These are phyloP conservation scores for Pollenia angustigena DNA, from an alignment of 2,888 invertebrate genomes.

Conservation along the genomic window DNA sequence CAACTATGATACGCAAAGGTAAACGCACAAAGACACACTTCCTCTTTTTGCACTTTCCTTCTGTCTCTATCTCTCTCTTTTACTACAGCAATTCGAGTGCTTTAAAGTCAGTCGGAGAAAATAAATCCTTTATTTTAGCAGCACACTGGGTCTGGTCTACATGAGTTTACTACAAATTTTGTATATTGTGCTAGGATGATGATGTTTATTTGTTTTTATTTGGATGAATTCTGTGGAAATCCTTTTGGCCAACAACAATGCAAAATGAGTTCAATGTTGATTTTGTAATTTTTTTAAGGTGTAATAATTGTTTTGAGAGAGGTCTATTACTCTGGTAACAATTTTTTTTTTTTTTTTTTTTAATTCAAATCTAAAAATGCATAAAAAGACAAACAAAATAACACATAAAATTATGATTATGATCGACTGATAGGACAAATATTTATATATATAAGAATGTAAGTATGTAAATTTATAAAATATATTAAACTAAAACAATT, in stretches of 20 bases:
- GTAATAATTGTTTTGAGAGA: slow-evolving; percentile 19
- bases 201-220: not conserved
- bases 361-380: slow-evolving; percentile 65
- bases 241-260: slow-evolving; percentile 38
- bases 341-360: slow-evolving; percentile 56
- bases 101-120: not conserved
- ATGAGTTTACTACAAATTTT: not conserved
- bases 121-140: slow-evolving; percentile 23
- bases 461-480: slow-evolving; percentile 12
- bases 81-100: not conserved
- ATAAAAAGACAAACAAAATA: slow-evolving; percentile 64
- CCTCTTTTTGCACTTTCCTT: not conserved
- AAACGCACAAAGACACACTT: not conserved
- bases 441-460: slow-evolving; percentile 27
- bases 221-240: slow-evolving; percentile 18
- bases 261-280: slow-evolving; percentile 32
- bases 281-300: not conserved
- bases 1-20: slow-evolving; percentile 37
- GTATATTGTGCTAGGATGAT: not conserved
- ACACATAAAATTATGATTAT: slow-evolving; percentile 67
- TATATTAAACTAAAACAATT: not conserved
- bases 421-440: slow-evolving; percentile 37
- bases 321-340: slow-evolving; percentile 45
- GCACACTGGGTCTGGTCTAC: slow-evolving; percentile 25
- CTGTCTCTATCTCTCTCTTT: not conserved